These are phyloP conservation scores for Eulimnadia texana DNA, from an alignment of 1,140 invertebrate species.

Conservation along the genomic window DNA sequence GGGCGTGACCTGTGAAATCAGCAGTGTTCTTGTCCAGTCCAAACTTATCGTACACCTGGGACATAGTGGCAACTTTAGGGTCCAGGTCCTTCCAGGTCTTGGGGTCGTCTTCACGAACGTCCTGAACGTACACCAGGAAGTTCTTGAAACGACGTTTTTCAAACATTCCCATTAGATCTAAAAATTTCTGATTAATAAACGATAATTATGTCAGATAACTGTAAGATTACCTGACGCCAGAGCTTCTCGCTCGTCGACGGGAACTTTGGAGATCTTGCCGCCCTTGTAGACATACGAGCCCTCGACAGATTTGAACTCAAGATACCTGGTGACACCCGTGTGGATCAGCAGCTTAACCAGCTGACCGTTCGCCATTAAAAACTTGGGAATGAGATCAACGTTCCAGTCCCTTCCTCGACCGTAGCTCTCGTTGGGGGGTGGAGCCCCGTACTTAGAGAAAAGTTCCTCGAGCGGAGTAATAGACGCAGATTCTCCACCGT, in stretches of 20 bases:
- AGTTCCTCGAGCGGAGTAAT: conserved; percentile 96
- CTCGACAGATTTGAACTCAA: conserved; percentile 98
- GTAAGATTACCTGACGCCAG: conserved; percentile 57
- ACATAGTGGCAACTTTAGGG: conserved; percentile 67
- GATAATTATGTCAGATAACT: not conserved
- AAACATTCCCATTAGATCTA: conserved; percentile 96
- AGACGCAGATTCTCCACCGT: conserved; percentile 97
- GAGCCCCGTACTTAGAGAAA: conserved; percentile 69
- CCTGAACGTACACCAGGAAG: conserved; percentile 89
- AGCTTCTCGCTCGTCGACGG: conserved; percentile 97
- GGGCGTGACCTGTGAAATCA: conserved; percentile 96
- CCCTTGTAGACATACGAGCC: conserved; percentile 98
- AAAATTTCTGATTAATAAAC: conserved; percentile 14
- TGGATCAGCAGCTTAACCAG: conserved; percentile 95
- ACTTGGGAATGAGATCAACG: conserved; percentile 98
- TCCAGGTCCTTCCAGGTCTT: conserved; percentile 92
- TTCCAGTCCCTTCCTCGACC: conserved; percentile 95
- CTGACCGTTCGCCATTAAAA: conserved; percentile 97
- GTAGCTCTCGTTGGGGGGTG: conserved; percentile 66
- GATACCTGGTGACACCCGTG: conserved; percentile 95
- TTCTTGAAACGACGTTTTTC: conserved; percentile 96
- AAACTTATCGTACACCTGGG: conserved; percentile 86
- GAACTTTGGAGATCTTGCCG: conserved; percentile 97
- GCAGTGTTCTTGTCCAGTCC: conserved; percentile 91
- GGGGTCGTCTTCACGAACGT: conserved; percentile 78